Evolutionary conservation across 2,888 invertebrate genomes (phyloP), one percentile per base, ranked within the genome.

Genomic region (Nomada fucata): DNA sequence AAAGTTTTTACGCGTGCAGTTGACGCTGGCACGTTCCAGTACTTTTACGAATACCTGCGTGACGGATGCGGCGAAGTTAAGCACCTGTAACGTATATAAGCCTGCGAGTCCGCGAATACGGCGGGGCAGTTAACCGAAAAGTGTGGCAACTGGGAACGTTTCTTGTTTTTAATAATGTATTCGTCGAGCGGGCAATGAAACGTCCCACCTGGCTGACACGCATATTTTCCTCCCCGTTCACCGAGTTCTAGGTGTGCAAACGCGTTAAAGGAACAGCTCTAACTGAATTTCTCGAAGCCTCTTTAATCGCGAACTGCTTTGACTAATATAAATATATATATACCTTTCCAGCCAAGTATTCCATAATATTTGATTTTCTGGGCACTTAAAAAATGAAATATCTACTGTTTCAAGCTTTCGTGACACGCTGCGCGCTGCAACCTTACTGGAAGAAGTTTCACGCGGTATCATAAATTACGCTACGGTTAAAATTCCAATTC

Each of bases 91-190:
- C 59, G 82, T 73, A 36, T 77, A 76, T 72, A 82, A 82, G 47
- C 55, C 3, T 42, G 29, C 20, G 55, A 53, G 69, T 69, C 80
- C 81, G 68, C 69, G 61, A 69, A 73, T 79, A 68, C 47, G 42
- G 69, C 29, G 74, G 65, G 86, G 84, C 83, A 87, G 85, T 89
- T 90, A 88, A 59, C 82, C 80, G 76, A 81, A 85, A 88, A 90
- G 87, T 88, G 86, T 88, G 87, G 88, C 85, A 87, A 86, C 89
- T 88, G 52, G 68, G 69, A 83, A 76, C 81, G 70, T 76, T 83
- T 80, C 87, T 88, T 85, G 86, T 85, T 88, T 88, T 89, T 85
- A 86, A 89, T 89, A 88, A 89, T 89, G 89, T 88, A 88, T 89
- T 88, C 75, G 85, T 76, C 79, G 76, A 86, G 82, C 81, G 68